These are phyloP conservation scores for Vanessa atalanta DNA, from an alignment of 1,140 invertebrate genomes.

Conservation along the genomic window DNA sequence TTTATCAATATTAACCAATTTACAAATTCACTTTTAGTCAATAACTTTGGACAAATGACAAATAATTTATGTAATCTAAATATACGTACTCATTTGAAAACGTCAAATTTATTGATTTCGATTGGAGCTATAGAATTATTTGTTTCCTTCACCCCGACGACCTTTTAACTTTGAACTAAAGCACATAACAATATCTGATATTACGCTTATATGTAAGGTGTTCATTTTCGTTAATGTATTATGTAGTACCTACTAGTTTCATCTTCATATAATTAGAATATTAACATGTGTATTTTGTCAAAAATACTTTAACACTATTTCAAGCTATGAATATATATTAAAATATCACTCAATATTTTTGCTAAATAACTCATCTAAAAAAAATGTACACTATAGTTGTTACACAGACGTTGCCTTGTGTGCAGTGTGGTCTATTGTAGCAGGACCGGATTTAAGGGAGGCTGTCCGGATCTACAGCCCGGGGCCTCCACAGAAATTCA, in stretches of 20 bases:
- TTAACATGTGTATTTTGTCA: neutral
- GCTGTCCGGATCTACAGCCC: too few species aligned
- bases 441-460: too few species aligned
- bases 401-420: too few species aligned
- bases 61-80: neutral
- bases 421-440: too few species aligned
- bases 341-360: too few species aligned
- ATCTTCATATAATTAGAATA: neutral
- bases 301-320: neutral
- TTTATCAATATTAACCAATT: neutral
- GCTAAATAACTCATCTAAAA: too few species aligned
- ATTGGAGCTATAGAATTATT: conserved; percentile 15
- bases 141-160: conserved; percentile 24
- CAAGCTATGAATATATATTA: too few species aligned
- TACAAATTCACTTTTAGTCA: neutral
- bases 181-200: conserved; percentile 3
- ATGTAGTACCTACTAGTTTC: neutral
- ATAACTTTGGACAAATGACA: neutral
- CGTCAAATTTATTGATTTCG: conserved; percentile 20
- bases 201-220: neutral
- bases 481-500: too few species aligned
- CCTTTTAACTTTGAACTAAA: conserved; percentile 5
- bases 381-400: too few species aligned
- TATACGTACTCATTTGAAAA: neutral
- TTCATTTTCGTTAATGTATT: neutral